phyloP scores from a whole-genome alignment of 1,140 invertebrate genomes.

The Amphibalanus amphitrite region DNA sequence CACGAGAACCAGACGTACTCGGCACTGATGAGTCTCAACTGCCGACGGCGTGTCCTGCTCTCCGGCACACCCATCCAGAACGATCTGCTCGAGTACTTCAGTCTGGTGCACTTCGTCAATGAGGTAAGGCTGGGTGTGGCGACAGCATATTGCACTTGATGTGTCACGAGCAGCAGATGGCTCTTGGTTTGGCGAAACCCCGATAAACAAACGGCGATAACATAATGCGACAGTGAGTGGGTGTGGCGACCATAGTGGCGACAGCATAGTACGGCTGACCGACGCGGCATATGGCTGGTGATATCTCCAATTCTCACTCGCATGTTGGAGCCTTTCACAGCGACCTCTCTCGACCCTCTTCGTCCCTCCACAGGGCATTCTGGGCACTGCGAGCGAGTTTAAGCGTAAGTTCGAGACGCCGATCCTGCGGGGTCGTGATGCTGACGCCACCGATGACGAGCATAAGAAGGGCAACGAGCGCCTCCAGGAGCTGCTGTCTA shows the following conservation, averaged over 20 bases:
- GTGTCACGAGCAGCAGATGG: too few relatives aligned
- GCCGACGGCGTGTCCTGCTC: conserved; percentile 71
- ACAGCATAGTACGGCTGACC: too few relatives aligned
- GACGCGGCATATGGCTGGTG: too few relatives aligned
- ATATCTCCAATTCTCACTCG: too few relatives aligned
- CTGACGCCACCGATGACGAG: conserved; percentile 62
- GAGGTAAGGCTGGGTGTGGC: conserved; percentile 83
- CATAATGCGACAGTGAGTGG: too few relatives aligned
- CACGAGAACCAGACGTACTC: conserved; percentile 96
- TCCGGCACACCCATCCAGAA: conserved; percentile 99
- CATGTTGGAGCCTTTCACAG: too few relatives aligned
- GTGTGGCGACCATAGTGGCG: too few relatives aligned
- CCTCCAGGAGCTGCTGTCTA: conserved; percentile 59
- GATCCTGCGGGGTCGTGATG: conserved; percentile 84
- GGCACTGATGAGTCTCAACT: conserved; percentile 42
- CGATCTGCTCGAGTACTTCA: conserved; percentile 96
- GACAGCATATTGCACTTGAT: too few relatives aligned
- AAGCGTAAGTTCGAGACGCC: conserved; percentile 81
- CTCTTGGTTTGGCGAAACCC: too few relatives aligned
- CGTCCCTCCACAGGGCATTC: conserved; percentile 5
- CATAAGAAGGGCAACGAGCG: conserved; percentile 68
- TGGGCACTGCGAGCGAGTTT: conserved; percentile 53
- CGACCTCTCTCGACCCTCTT: too few relatives aligned
- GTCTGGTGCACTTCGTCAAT: conserved; percentile 97
- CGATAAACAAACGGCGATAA: too few relatives aligned